Conservation (phyloP, 1,140 invertebrate species). For the Diabrotica undecimpunctata region DNA sequence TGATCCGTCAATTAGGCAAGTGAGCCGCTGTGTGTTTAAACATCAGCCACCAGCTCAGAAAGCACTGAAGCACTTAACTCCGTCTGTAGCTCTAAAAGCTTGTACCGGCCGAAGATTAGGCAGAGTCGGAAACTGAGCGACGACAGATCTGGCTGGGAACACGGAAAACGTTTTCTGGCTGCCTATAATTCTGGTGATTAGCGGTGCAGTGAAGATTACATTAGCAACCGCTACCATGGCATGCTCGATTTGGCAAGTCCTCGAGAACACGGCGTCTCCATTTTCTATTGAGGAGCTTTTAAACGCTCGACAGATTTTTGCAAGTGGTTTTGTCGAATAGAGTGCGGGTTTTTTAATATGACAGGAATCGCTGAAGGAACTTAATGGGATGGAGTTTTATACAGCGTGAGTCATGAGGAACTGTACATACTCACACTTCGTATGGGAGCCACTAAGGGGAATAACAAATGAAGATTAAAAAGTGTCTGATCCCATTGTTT, state of each 20-base stretch:
- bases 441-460: too few species aligned
- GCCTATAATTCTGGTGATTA: constrained; percentile 7
- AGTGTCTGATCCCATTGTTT: too few species aligned
- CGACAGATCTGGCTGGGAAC: background rate
- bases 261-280: background rate
- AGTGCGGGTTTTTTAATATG: too few species aligned
- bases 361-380: too few species aligned
- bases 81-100: constrained; percentile 7
- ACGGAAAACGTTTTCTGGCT: constrained; percentile 9
- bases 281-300: background rate
- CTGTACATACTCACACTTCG: too few species aligned
- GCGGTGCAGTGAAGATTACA: constrained; percentile 12
- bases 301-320: background rate
- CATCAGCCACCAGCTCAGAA: constrained; percentile 1
- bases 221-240: constrained; percentile 1
- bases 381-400: too few species aligned
- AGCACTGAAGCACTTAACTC: background rate
- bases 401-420: too few species aligned
- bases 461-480: too few species aligned
- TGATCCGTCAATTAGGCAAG: background rate
- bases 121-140: background rate
- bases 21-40: background rate
- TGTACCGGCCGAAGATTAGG: constrained; percentile 5
- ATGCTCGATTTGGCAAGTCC: background rate
- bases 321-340: too few species aligned